phyloP scores from a whole-genome alignment of 1,140 invertebrate genomes.

The Meloidogyne exigua region DNA sequence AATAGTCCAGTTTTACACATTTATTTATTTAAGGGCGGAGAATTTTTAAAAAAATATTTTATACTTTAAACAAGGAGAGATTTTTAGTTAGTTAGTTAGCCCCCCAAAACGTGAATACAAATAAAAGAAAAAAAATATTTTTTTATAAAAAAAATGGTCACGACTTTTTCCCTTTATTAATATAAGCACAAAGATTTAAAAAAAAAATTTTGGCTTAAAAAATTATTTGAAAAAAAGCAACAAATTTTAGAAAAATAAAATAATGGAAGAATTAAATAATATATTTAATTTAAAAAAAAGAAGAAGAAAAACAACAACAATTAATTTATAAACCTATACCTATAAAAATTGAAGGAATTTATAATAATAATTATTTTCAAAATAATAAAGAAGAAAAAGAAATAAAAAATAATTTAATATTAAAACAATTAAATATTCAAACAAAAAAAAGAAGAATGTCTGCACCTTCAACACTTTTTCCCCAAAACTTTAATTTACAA shows the following conservation, averaged over 20 bases:
- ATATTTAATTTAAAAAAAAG: no score
- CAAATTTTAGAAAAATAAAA: neutral
- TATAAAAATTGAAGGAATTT: constrained; percentile 1
- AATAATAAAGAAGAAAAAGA: no score
- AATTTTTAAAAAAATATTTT: neutral
- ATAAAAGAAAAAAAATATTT: no score
- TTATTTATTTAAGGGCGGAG: neutral
- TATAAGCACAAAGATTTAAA: no score
- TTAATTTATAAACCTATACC: neutral
- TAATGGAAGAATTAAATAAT: neutral
- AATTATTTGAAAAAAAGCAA: neutral
- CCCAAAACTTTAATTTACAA: neutral
- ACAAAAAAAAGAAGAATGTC: neutral
- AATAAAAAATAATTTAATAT: neutral
- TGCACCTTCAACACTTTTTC: neutral
- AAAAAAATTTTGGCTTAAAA: no score
- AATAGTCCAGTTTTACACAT: no score
- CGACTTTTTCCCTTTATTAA: no score
- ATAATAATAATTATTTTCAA: neutral
- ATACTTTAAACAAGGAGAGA: no score
- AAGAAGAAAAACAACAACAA: neutral
- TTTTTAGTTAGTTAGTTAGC: no score
- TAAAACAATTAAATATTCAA: neutral
- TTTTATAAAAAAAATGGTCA: no score
- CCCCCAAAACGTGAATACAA: no score